These are phyloP conservation scores for Sebastes wilsoni DNA, from an alignment of 2,797 vertebrate species.

Conservation along the genomic window DNA sequence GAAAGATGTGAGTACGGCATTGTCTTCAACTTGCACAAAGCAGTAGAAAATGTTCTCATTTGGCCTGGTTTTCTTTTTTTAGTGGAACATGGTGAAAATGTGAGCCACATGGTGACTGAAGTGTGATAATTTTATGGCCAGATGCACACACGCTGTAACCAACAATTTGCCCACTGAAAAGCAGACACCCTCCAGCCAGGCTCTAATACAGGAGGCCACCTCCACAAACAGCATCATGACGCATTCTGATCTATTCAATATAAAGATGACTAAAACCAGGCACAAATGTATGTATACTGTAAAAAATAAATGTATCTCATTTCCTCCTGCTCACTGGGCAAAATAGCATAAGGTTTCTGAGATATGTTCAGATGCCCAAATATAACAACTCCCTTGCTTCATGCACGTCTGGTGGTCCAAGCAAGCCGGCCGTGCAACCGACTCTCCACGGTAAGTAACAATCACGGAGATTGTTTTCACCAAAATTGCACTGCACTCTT, in stretches of 20 bases:
- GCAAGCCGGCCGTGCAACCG: not conserved
- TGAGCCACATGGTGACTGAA: not conserved
- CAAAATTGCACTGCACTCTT: slow-evolving; percentile 31
- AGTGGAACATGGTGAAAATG: not conserved
- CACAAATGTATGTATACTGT: not conserved
- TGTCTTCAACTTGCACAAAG: not conserved
- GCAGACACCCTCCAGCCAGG: not conserved
- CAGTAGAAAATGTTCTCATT: not conserved
- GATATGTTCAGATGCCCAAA: not conserved
- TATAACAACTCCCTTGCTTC: not conserved
- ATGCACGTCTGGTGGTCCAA: not conserved
- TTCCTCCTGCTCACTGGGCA: not conserved
- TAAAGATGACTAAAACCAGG: not conserved
- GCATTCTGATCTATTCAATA: not conserved
- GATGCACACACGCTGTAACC: not conserved
- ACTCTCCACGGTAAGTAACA: slow-evolving; percentile 14
- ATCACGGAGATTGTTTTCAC: slow-evolving; percentile 28
- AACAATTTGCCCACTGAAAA: slow-evolving; percentile 7
- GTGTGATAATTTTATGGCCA: slow-evolving; percentile 9
- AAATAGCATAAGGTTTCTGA: not conserved
- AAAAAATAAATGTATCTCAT: not conserved
- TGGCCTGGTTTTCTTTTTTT: not conserved
- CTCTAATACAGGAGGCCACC: not conserved
- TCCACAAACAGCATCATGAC: not conserved
- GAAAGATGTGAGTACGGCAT: not conserved